Conservation (phyloP, 2,113 vertebrate genomes). For the Beaufortia kweichowensis region DNA sequence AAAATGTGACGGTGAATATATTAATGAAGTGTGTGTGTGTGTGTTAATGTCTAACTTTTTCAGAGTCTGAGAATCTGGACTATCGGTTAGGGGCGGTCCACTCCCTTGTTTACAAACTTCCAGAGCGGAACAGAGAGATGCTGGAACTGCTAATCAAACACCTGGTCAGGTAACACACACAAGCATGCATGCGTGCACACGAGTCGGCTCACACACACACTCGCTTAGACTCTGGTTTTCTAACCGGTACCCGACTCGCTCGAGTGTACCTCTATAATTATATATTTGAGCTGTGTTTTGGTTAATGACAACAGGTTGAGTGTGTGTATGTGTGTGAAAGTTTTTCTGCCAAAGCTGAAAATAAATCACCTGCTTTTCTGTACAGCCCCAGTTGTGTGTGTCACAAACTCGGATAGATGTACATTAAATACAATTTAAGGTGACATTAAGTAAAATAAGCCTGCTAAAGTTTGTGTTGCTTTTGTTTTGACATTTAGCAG, state of each 20-base stretch:
- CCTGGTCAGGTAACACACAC: constrained; percentile 82
- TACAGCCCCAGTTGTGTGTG: neutral
- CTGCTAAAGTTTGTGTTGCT: too few species aligned
- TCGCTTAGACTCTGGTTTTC: neutral
- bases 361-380: neutral
- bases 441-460: too few species aligned
- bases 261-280: constrained; percentile 18
- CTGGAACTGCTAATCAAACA: constrained; percentile 89
- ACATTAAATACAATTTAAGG: neutral
- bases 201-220: neutral
- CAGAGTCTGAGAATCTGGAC: constrained; percentile 93
- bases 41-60: constrained; percentile 26
- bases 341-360: neutral
- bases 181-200: neutral
- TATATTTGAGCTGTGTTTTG: neutral
- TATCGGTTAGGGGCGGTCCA: constrained; percentile 90
- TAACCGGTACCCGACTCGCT: neutral
- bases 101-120: constrained; percentile 89
- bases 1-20: neutral
- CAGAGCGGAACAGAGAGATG: constrained; percentile 92
- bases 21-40: neutral
- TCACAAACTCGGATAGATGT: neutral
- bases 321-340: neutral
- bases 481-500: neutral
- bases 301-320: constrained; percentile 17